A percentile compares a stretch with the other conserved stretches of the same genome.
phyloP scores from a whole-genome alignment of 2,888 invertebrate species.

The Plebejus melissa region DNA sequence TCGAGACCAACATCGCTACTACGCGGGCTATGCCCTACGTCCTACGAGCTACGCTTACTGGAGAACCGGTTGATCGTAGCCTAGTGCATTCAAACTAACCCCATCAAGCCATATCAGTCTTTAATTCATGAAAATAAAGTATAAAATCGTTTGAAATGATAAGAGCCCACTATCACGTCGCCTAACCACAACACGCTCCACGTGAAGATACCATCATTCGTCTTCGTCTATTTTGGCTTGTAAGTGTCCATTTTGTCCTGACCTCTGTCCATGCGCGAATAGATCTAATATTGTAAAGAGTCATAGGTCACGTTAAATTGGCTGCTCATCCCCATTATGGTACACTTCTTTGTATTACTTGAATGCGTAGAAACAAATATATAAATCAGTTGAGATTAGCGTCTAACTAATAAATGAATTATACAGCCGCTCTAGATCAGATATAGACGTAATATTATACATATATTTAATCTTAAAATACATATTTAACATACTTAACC shows the following conservation, averaged over 20 bases:
- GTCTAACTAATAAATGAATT: conserved; percentile 7
- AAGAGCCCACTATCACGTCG: conserved; percentile 1
- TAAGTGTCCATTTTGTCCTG: conserved; percentile 41
- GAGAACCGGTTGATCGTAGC: conserved; percentile 59
- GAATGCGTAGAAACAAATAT: conserved; percentile 51
- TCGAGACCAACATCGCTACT: background rate
- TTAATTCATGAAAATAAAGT: conserved; percentile 19
- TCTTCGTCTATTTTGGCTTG: conserved; percentile 69
- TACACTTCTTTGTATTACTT: conserved; percentile 44
- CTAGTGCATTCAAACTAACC: conserved; percentile 42
- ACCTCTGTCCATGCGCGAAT: conserved; percentile 34
- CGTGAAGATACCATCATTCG: conserved; percentile 67
- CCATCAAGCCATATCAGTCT: conserved; percentile 28
- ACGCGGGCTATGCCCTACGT: conserved; percentile 53
- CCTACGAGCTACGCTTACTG: conserved; percentile 48
- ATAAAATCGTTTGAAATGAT: conserved; percentile 24
- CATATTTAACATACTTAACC: too few relatives aligned
- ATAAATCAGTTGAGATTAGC: conserved; percentile 52
- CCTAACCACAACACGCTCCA: conserved; percentile 44
- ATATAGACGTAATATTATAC: background rate
- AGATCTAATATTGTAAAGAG: conserved; percentile 28
- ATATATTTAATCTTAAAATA: too few relatives aligned
- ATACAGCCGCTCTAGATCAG: background rate
- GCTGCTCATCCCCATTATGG: conserved; percentile 34
- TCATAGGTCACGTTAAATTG: conserved; percentile 39